These are phyloP conservation scores for Ellobium chinense DNA, from an alignment of 2,888 invertebrate genomes.

Conservation along the genomic window DNA sequence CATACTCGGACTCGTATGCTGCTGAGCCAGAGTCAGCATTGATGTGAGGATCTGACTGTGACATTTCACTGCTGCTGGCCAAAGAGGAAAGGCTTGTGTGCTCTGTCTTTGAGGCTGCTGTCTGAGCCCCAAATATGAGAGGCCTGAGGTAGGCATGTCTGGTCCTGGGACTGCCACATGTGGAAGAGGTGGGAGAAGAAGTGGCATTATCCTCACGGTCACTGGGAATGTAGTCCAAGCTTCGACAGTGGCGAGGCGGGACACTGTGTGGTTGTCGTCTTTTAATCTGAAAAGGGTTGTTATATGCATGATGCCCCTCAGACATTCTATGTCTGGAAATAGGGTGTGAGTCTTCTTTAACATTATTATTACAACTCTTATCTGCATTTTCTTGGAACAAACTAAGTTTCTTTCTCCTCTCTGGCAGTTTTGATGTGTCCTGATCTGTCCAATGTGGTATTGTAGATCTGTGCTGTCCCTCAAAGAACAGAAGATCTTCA, in stretches of 20 bases:
- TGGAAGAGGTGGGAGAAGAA: slow-evolving; percentile 62
- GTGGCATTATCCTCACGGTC: slow-evolving; percentile 69
- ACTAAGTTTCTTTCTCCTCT: background rate
- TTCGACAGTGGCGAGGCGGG: slow-evolving; percentile 74
- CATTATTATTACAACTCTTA: background rate
- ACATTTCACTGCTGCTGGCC: slow-evolving; percentile 77
- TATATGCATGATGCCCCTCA: too few species aligned
- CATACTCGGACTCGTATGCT: slow-evolving; percentile 89
- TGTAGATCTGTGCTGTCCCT: background rate
- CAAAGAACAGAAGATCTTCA: background rate
- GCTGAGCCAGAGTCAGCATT: slow-evolving; percentile 75
- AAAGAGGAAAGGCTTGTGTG: slow-evolving; percentile 76
- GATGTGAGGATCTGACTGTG: slow-evolving; percentile 75
- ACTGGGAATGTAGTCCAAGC: slow-evolving; percentile 77
- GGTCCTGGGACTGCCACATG: slow-evolving; percentile 69
- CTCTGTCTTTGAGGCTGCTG: slow-evolving; percentile 62
- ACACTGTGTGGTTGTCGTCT: slow-evolving; percentile 65
- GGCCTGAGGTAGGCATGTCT: slow-evolving; percentile 66
- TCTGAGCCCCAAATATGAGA: slow-evolving; percentile 62
- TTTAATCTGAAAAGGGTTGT: slow-evolving; percentile 68
- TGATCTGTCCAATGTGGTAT: too few species aligned
- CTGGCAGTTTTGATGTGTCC: slow-evolving; percentile 4
- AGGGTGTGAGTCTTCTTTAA: background rate
- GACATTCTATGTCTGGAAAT: slow-evolving; percentile 20
- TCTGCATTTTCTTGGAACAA: background rate